phyloP scores from a whole-genome alignment of 2,888 invertebrate genomes.

The Tachina lurida region DNA sequence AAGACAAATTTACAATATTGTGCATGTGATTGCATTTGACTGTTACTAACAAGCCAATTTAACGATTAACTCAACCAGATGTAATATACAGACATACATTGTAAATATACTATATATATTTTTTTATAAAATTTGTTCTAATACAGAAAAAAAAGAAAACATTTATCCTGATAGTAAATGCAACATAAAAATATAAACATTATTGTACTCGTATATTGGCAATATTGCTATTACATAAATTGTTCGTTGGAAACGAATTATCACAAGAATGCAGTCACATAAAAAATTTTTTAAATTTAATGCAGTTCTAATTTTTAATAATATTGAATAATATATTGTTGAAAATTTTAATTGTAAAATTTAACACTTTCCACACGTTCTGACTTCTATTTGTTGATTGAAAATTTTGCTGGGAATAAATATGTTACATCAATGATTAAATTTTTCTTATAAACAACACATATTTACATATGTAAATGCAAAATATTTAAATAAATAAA shows the following conservation, averaged over 20 bases:
- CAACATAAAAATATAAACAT: not conserved
- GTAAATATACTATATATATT: not conserved
- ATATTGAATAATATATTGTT: not conserved
- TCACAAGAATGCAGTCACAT: no score
- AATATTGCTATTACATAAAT: no score
- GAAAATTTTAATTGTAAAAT: not conserved
- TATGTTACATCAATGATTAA: not conserved
- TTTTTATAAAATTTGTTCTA: conserved; percentile 12
- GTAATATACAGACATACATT: not conserved
- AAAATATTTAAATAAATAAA: conserved; percentile 34
- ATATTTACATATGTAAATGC: conserved; percentile 15
- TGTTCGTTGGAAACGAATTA: no score
- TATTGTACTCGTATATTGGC: no score
- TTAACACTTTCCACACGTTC: no score
- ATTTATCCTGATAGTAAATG: not conserved
- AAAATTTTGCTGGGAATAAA: conserved; percentile 24
- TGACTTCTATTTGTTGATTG: not conserved
- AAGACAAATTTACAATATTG: not conserved
- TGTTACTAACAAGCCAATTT: conserved; percentile 66
- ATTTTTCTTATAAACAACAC: not conserved
- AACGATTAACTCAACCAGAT: conserved; percentile 58
- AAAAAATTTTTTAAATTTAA: no score
- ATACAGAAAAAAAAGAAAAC: not conserved
- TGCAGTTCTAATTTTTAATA: no score
- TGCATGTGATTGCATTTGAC: conserved; percentile 25